Conservation (phyloP, 2,888 invertebrate species). For the Epistrophe grossulariae region DNA sequence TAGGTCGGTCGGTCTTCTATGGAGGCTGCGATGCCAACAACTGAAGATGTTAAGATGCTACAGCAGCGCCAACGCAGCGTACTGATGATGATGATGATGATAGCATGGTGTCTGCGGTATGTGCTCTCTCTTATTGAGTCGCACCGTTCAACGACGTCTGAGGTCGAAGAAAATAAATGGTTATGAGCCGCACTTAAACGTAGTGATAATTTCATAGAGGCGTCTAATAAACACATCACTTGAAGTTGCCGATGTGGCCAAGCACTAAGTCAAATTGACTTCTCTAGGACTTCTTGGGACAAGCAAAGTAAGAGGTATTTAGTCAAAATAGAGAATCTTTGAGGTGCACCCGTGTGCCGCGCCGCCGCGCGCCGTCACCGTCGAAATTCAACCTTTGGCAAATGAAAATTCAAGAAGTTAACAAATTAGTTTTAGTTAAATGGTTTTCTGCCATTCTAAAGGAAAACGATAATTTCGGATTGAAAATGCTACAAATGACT, state of each 20-base stretch:
- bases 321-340: conserved; percentile 20
- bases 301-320: conserved; percentile 38
- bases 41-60: conserved; percentile 48
- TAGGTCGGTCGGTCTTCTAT: conserved; percentile 14
- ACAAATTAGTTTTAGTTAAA: conserved; percentile 34
- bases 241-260: conserved; percentile 25
- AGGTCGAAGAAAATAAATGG: conserved; percentile 75
- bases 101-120: conserved; percentile 41
- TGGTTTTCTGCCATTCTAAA: conserved; percentile 19
- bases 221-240: conserved; percentile 75
- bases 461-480: not conserved
- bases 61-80: conserved; percentile 3
- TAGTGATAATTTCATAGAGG: conserved; percentile 73
- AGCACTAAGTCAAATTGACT: conserved; percentile 59
- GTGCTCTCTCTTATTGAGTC: conserved; percentile 74
- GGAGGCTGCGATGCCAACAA: conserved; percentile 3
- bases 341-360: conserved; percentile 12
- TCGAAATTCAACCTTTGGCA: conserved; percentile 40
- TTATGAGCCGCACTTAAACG: conserved; percentile 66
- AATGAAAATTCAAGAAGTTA: conserved; percentile 21
- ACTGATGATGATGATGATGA: conserved; percentile 67
- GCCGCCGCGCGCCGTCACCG: not conserved
- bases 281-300: conserved; percentile 49
- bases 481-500: not conserved
- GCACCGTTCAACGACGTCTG: conserved; percentile 60